Evolutionary conservation across 2,888 invertebrate genomes (phyloP).

Genomic region (Branchipolynoe longqiensis): DNA sequence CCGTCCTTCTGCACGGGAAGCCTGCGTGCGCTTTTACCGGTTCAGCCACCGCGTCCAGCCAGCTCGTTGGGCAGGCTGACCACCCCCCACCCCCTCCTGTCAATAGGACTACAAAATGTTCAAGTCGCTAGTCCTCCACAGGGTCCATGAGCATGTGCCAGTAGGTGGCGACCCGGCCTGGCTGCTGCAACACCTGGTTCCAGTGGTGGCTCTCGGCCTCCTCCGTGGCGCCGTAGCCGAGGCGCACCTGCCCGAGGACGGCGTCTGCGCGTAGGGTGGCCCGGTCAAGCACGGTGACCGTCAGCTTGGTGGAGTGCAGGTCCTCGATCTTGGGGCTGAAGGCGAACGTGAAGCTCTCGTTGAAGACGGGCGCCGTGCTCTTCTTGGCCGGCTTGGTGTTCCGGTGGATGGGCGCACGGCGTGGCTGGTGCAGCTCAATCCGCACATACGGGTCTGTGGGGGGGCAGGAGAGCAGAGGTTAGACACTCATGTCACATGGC

Average conservation of each 20-base stretch:
- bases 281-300: constrained; percentile 78
- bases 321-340: constrained; percentile 78
- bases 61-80: no score
- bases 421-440: constrained; percentile 79
- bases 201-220: constrained; percentile 81
- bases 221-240: constrained; percentile 79
- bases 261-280: constrained; percentile 81
- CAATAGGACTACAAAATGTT: no score
- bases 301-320: constrained; percentile 80
- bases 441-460: constrained; percentile 82
- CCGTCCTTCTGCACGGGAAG: no score
- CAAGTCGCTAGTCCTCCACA: background rate
- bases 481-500: no score
- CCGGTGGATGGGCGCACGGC: constrained; percentile 74
- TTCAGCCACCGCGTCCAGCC: no score
- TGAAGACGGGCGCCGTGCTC: constrained; percentile 72
- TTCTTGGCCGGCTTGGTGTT: constrained; percentile 75
- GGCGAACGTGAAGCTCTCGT: constrained; percentile 72
- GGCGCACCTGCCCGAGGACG: constrained; percentile 79
- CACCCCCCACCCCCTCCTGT: no score
- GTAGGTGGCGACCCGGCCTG: constrained; percentile 77
- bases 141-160: constrained; percentile 77
- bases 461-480: background rate
- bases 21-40: no score
- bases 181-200: constrained; percentile 80